These are phyloP conservation scores for Mola mola DNA, from an alignment of 2,113 vertebrate species.

Conservation along the genomic window DNA sequence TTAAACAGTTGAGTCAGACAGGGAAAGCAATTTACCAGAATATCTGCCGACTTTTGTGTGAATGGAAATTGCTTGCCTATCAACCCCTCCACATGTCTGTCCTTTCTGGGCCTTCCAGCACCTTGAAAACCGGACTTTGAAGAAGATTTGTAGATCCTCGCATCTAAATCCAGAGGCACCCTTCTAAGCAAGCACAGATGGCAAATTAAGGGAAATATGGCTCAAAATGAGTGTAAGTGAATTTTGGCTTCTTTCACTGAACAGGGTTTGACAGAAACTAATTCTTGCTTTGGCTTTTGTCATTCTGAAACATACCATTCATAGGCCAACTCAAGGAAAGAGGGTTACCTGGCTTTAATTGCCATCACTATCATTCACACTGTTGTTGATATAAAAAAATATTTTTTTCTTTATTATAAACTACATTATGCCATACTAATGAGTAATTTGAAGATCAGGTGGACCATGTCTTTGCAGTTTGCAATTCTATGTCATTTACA, in stretches of 20 bases:
- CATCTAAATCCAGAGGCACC: conserved; percentile 47
- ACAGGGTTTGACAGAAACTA: conserved; percentile 25
- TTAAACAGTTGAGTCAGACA: conserved; percentile 9
- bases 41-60: conserved; percentile 34
- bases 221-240: conserved; percentile 44
- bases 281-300: conserved; percentile 26
- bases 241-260: conserved; percentile 38
- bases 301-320: conserved; percentile 17
- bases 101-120: conserved; percentile 37
- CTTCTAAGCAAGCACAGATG: conserved; percentile 67
- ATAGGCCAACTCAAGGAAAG: conserved; percentile 9
- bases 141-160: conserved; percentile 69
- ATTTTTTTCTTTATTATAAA: too few species aligned
- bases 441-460: too few species aligned
- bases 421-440: too few species aligned
- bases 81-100: conserved; percentile 32
- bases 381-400: too few species aligned
- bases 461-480: too few species aligned
- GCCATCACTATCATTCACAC: too few species aligned
- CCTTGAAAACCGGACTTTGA: conserved; percentile 68
- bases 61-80: conserved; percentile 23
- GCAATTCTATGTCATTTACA: too few species aligned
- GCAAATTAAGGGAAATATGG: conserved; percentile 63
- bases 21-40: neutral
- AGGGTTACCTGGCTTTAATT: conserved; percentile 6